A percentile compares a stretch with the other conserved stretches of the same genome.
These are phyloP conservation scores for Aphis craccivora DNA, from an alignment of 1,140 invertebrate species.

Conservation along the genomic window DNA sequence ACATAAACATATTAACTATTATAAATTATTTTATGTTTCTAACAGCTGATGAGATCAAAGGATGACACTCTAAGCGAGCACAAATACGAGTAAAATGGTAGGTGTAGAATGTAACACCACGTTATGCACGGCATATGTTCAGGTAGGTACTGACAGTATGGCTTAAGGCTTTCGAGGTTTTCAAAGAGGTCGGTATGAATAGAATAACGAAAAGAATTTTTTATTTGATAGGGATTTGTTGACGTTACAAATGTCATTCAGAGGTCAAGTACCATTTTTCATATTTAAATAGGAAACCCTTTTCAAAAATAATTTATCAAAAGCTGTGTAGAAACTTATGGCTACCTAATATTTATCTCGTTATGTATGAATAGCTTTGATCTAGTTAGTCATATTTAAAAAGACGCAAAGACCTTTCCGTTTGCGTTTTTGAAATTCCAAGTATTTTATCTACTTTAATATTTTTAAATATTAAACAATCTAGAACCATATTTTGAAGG, in stretches of 20 bases:
- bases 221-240: constrained; percentile 28
- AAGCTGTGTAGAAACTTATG: not conserved
- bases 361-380: constrained; percentile 16
- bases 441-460: not conserved
- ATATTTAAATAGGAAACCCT: constrained; percentile 29
- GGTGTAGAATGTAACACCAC: not conserved
- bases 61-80: not conserved
- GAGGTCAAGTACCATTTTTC: constrained; percentile 37
- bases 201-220: constrained; percentile 15
- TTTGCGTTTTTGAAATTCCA: not conserved
- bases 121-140: not conserved
- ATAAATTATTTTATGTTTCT: not conserved
- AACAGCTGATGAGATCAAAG: not conserved
- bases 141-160: not conserved
- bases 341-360: constrained; percentile 24
- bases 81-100: not conserved
- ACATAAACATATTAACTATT: not conserved
- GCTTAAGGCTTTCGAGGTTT: not conserved
- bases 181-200: constrained; percentile 14
- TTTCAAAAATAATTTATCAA: constrained; percentile 38
- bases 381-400: not conserved
- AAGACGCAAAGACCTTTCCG: not conserved
- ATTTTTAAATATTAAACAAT: not conserved
- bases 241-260: constrained; percentile 33
- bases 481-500: too few relatives aligned